Evolutionary conservation across 2,113 vertebrate genomes (phyloP).

Genomic region (Camelus dromedarius): DNA sequence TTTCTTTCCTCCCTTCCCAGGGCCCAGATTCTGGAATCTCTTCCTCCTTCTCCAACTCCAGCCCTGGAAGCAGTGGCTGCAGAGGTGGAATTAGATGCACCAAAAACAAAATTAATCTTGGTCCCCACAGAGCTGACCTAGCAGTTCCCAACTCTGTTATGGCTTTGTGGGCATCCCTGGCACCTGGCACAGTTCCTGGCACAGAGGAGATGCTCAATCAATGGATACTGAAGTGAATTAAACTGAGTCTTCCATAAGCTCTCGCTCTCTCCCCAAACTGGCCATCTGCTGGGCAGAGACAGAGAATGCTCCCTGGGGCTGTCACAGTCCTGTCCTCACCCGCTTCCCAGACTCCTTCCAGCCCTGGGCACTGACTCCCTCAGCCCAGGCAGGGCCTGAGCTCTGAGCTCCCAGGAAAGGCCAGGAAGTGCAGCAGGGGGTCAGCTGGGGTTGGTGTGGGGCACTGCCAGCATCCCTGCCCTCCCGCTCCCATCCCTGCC

Average conservation of each 20-base stretch:
- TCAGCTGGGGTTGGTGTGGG: neutral
- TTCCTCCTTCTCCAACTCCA: conserved; percentile 20
- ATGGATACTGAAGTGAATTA: conserved; percentile 25
- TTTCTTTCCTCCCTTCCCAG: neutral
- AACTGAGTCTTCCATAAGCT: neutral
- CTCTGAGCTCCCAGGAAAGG: neutral
- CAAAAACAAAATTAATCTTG: neutral
- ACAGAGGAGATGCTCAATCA: conserved; percentile 4
- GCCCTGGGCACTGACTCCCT: conserved; percentile 26
- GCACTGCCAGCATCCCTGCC: neutral
- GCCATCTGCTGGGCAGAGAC: conserved; percentile 31
- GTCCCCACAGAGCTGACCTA: conserved; percentile 39
- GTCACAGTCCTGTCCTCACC: neutral
- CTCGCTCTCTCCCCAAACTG: neutral
- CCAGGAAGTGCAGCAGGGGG: neutral
- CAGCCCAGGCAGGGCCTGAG: neutral
- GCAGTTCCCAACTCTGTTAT: conserved; percentile 32
- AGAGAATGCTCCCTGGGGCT: conserved; percentile 62
- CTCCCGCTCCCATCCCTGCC: neutral
- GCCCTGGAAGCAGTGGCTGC: conserved; percentile 12
- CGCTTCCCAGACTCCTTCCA: neutral
- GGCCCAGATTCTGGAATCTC: neutral
- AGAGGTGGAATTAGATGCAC: conserved; percentile 52
- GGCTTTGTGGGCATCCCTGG: conserved; percentile 56
- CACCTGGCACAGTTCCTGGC: neutral